Evolutionary conservation across 92 coral and sea anemone species (phyloP), one percentile per base, ranked within the genome.

Genomic region (Bergia sp.): DNA sequence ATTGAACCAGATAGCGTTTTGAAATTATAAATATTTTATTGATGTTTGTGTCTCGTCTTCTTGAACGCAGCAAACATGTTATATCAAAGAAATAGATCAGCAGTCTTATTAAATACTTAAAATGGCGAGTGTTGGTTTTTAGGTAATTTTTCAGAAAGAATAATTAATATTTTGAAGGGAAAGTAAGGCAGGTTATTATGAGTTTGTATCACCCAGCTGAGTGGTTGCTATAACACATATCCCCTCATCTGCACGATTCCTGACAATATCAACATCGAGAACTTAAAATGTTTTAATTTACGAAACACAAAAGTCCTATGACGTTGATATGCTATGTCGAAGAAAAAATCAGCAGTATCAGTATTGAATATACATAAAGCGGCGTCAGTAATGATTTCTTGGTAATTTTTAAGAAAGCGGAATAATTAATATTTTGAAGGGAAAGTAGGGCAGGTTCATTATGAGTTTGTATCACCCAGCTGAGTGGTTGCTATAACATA

Each of bases 171-270:
- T 3, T 73, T 73, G 77, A 15, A 37, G 77, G 65, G 65, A 12
- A 29, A 23, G 39, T 23, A 79, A 79, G 12, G 66, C 61, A 49
- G 8, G 77, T 3, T 8, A 79, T 44, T 9, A 49, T 1, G 39
- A 23, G 12, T 50, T 29, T 13, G 37, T 7, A 45, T n/a, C 40
- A 10, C 10, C 65, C 66, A 79, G 42, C n/a, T 79, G 65, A 49
- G 41, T 2, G 41, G 82, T 76, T 79, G 66, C 82, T 37, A 49
- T 79, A 47, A 45, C 7, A 21, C 10, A 37, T 79, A 12, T 23
- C 80, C 80, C 43, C 53, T 41, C 53, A 38, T 41, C 80, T 12
- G 80, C 50, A 76, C 8, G 80, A 42, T 7, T 76, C 80, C 53
- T 21, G 45, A 41, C 13, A 76, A 76, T 41, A 76, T 76, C 16